phyloP scores from a whole-genome alignment of 2,888 invertebrate genomes.

The Crepidodera aurea region DNA sequence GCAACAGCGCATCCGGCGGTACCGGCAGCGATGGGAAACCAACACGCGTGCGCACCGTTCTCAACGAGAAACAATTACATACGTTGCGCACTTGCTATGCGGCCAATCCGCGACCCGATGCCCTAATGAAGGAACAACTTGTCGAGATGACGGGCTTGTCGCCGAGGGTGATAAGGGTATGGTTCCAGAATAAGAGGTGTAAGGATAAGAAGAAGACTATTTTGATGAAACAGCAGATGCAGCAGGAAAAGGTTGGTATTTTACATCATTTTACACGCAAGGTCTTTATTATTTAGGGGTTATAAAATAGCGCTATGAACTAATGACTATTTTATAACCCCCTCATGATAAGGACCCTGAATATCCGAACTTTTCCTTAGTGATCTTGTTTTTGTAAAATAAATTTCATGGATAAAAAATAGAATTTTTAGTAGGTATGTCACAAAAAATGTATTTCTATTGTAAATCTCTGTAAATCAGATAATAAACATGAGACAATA shows the following conservation, averaged over 20 bases:
- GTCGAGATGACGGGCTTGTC: constrained; percentile 99
- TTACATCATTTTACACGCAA: not conserved
- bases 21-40: constrained; percentile 88
- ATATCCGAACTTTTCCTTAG: too few species aligned
- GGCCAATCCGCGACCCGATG: constrained; percentile 97
- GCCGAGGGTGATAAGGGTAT: constrained; percentile 97
- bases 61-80: constrained; percentile 98
- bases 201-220: constrained; percentile 98
- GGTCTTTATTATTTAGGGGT: not conserved
- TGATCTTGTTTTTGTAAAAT: too few species aligned
- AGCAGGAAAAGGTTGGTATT: constrained; percentile 88
- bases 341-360: too few species aligned
- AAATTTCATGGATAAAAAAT: too few species aligned
- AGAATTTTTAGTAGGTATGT: too few species aligned
- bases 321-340: too few species aligned
- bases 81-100: constrained; percentile 97
- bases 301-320: not conserved
- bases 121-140: constrained; percentile 98
- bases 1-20: constrained; percentile 60
- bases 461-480: too few species aligned
- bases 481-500: too few species aligned
- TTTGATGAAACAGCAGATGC: constrained; percentile 96
- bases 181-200: constrained; percentile 99
- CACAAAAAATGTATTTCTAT: too few species aligned
- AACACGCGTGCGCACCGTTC: constrained; percentile 97